Evolutionary conservation across 1,140 invertebrate species (phyloP).

Genomic region (Colletes gigas): DNA sequence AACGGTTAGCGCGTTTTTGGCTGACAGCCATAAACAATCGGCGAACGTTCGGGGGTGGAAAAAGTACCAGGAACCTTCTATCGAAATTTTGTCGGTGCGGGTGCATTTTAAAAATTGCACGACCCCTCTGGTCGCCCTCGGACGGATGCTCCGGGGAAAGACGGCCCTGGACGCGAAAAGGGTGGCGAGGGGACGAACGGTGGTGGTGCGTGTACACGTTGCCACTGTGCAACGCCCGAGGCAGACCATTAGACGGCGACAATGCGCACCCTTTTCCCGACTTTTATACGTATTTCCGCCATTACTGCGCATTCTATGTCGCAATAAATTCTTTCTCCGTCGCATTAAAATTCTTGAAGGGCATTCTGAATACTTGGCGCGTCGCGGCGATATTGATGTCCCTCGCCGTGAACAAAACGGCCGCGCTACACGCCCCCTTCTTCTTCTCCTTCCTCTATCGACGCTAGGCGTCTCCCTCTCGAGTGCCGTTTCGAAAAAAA

Average conservation of each 20-base stretch:
- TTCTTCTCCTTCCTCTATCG: slow-evolving; percentile 13
- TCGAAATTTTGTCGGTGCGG: no score
- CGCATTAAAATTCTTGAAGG: slow-evolving; percentile 76
- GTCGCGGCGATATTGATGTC: slow-evolving; percentile 64
- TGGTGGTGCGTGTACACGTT: slow-evolving; percentile 59
- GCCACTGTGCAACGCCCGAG: slow-evolving; percentile 62
- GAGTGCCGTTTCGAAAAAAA: slow-evolving; percentile 19
- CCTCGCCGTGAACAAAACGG: slow-evolving; percentile 62
- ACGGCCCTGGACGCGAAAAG: slow-evolving; percentile 39
- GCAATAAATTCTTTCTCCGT: slow-evolving; percentile 74
- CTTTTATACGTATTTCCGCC: slow-evolving; percentile 77
- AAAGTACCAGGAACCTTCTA: no score
- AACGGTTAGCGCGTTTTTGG: no score
- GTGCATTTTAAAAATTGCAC: no score
- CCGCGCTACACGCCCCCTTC: slow-evolving; percentile 12
- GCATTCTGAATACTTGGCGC: slow-evolving; percentile 71
- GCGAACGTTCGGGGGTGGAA: no score
- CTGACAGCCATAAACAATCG: no score
- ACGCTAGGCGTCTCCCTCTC: not conserved
- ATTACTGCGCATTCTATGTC: slow-evolving; percentile 75
- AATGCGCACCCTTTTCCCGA: slow-evolving; percentile 75
- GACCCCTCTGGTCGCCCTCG: not conserved
- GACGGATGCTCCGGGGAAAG: slow-evolving; percentile 32
- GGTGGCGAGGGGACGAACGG: not conserved
- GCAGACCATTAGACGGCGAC: slow-evolving; percentile 75